These are phyloP conservation scores for Colius striatus DNA, from an alignment of 2,113 vertebrate genomes.

Conservation along the genomic window DNA sequence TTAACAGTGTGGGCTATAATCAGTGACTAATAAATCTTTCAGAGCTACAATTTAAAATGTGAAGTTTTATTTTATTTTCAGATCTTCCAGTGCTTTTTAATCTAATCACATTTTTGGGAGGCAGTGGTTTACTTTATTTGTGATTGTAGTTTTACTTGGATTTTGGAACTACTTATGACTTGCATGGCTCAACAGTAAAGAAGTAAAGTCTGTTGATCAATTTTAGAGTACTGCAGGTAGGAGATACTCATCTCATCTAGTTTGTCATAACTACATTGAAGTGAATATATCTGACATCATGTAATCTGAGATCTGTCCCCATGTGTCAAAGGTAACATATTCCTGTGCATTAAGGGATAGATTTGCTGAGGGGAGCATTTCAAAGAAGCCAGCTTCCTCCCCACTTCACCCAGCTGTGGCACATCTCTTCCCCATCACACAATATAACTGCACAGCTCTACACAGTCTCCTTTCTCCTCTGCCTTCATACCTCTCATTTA, in stretches of 20 bases:
- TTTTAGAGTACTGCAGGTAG: neutral
- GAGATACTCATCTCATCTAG: neutral
- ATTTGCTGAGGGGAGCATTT: neutral
- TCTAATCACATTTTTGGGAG: accelerated
- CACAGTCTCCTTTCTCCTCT: neutral
- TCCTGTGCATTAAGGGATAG: neutral
- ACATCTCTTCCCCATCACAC: neutral
- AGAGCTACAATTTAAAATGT: neutral
- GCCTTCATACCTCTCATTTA: neutral
- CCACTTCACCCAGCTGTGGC: neutral
- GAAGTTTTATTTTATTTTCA: neutral
- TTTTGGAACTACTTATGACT: neutral
- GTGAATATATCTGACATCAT: neutral
- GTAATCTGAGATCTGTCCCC: neutral
- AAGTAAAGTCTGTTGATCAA: neutral
- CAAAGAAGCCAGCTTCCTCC: accelerated
- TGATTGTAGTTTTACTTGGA: neutral
- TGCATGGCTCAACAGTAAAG: neutral
- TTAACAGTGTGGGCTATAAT: neutral
- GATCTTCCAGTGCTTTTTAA: neutral
- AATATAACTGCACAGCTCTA: neutral
- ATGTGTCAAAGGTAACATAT: neutral
- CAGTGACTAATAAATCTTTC: neutral
- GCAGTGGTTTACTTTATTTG: neutral
- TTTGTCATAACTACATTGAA: neutral